These are phyloP conservation scores for Leptinotarsa undecemlineata DNA, from an alignment of 1,140 invertebrate species.

Conservation along the genomic window DNA sequence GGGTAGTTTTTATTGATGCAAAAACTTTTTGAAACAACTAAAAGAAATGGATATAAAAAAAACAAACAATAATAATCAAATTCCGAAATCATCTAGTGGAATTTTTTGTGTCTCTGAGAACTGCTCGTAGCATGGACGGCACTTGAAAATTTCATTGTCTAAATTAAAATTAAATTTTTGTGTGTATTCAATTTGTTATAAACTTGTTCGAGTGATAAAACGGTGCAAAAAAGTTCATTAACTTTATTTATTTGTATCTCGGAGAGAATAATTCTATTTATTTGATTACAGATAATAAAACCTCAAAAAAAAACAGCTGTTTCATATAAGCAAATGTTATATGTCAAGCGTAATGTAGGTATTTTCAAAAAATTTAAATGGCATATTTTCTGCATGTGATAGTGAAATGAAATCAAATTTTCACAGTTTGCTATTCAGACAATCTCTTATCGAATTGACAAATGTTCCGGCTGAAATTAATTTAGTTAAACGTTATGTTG, in stretches of 20 bases:
- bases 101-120: background rate
- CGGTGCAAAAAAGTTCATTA: slow-evolving; percentile 23
- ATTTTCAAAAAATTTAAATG: slow-evolving; percentile 33
- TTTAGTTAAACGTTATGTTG: too few species aligned
- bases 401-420: too few species aligned
- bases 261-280: slow-evolving; percentile 38
- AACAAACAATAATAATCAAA: too few species aligned
- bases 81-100: too few species aligned
- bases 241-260: slow-evolving; percentile 27
- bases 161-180: slow-evolving; percentile 18
- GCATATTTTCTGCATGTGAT: too few species aligned
- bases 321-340: slow-evolving; percentile 34
- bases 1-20: slow-evolving; percentile 4
- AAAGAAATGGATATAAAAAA: too few species aligned
- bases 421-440: too few species aligned
- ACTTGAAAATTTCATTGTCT: slow-evolving; percentile 24
- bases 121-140: background rate
- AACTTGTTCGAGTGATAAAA: slow-evolving; percentile 13
- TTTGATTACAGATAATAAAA: slow-evolving; percentile 39
- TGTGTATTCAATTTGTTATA: slow-evolving; percentile 11
- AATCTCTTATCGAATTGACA: background rate
- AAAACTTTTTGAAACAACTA: background rate
- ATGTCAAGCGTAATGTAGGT: slow-evolving; percentile 35
- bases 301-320: slow-evolving; percentile 37
- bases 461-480: slow-evolving; percentile 32